Evolutionary conservation across 2,888 invertebrate genomes (phyloP), one percentile per base, ranked within the genome.

Genomic region (Agrypnus murinus): DNA sequence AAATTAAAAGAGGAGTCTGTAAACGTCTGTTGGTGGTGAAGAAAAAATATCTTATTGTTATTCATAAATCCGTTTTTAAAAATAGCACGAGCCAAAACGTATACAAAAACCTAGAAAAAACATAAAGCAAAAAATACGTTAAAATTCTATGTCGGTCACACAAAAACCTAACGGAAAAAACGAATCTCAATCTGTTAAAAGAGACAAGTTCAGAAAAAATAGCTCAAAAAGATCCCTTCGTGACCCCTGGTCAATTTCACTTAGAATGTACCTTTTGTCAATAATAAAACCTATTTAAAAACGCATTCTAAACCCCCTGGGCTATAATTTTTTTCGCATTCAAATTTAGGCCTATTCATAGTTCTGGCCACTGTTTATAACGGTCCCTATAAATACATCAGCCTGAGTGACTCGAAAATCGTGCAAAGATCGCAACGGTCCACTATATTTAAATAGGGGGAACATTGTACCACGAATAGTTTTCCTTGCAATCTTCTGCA

Each of bases 81-180:
- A 55, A 55, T 62, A 67, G 67, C 67, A 67, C 67, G 67, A 50
- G 67, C 67, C 67, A 55, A 25, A 55, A 45, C 38, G 31, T 10
- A 3, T 34, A 57, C 45, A 65, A 65, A 65, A 65, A 45, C 64
- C 40, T 2, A 17, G 17, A 25, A 36, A 57, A 64, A 63, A 63
- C 36, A 63, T 48, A 63, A 65, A 57, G 57, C 57, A 70, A 70
- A 70, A 72, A 72, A 65, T 60, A 64, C 68, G 71, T 72, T 72
- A 67, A 15, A 50, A 36, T 58, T 45, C 36, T 46, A 25, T 25
- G 25, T 25, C 25, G 25, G 17, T 25, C 6, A 31, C 9, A 58
- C 36, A 68, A 70, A 70, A 70, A 70, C 69, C 43, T 68, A 72
- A 72, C 71, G 71, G 71, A 68, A 72, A 72, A 69, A 69, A 69